Evolutionary conservation across 2,888 invertebrate genomes (phyloP).

Genomic region (Mactromeris polynyma): DNA sequence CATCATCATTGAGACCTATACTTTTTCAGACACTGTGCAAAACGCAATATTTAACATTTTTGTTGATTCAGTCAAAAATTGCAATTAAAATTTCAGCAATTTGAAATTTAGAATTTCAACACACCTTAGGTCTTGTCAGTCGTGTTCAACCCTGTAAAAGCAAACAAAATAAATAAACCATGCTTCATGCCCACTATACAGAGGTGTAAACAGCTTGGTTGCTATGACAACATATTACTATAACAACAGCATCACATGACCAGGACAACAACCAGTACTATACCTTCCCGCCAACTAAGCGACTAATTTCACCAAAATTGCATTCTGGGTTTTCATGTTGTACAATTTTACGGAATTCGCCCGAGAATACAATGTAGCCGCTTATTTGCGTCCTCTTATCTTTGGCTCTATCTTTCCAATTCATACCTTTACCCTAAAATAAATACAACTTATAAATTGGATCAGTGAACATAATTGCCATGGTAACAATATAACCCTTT

Average conservation of each 20-base stretch:
- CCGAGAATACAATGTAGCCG: constrained; percentile 99
- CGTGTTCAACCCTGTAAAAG: constrained; percentile 44
- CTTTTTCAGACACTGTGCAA: too few relatives aligned
- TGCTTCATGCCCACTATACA: constrained; percentile 57
- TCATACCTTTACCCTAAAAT: constrained; percentile 61
- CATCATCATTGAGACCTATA: too few relatives aligned
- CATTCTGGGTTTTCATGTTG: constrained; percentile 97
- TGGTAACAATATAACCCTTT: not conserved
- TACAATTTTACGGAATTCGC: constrained; percentile 97
- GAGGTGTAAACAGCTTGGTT: constrained; percentile 35
- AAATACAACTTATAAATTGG: constrained; percentile 22
- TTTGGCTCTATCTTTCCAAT: constrained; percentile 44
- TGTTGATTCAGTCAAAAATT: too few relatives aligned
- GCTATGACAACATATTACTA: constrained; percentile 63
- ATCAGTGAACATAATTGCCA: not conserved
- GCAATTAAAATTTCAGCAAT: not conserved
- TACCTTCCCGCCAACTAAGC: constrained; percentile 92
- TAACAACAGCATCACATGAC: constrained; percentile 56
- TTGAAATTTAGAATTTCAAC: constrained; percentile 4
- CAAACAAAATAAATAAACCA: constrained; percentile 56
- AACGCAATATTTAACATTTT: too few relatives aligned
- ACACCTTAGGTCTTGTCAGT: constrained; percentile 18
- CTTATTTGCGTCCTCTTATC: constrained; percentile 89
- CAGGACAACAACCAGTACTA: constrained; percentile 66
- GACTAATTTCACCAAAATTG: constrained; percentile 95